phyloP scores from a whole-genome alignment of 1,140 invertebrate genomes.

The Lepidurus arcticus region DNA sequence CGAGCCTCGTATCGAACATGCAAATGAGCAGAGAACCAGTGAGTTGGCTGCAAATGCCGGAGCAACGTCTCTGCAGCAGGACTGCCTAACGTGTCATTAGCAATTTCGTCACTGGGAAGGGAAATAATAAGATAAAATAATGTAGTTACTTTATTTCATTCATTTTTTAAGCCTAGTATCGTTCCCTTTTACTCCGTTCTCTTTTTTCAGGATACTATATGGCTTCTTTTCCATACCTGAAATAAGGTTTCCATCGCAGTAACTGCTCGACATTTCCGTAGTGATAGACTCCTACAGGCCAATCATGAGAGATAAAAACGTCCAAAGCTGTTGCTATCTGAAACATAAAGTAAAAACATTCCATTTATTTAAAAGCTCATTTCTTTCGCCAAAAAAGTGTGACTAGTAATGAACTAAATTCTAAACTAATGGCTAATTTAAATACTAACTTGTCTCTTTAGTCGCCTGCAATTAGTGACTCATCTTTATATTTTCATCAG shows the following conservation, averaged over 20 bases:
- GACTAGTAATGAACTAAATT: no score
- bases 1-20: conserved; percentile 92
- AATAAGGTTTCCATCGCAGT: conserved; percentile 75
- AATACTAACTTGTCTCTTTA: no score
- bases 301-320: conserved; percentile 94
- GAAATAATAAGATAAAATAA: conserved; percentile 32
- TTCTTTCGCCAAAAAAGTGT: no score
- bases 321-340: conserved; percentile 67
- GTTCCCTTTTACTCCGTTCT: no score
- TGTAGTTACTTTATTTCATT: neutral
- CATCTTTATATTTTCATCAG: no score
- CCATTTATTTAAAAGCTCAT: no score
- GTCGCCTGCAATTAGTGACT: no score
- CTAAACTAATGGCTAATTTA: no score
- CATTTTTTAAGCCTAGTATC: no score
- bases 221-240: conserved; percentile 53
- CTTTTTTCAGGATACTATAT: no score
- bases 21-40: conserved; percentile 97
- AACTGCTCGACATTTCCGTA: conserved; percentile 74
- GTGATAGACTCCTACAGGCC: conserved; percentile 83
- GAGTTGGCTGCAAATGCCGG: conserved; percentile 67
- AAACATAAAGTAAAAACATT: conserved; percentile 41
- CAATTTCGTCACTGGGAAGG: conserved; percentile 67
- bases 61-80: conserved; percentile 74
- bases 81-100: conserved; percentile 73